Evolutionary conservation across 1,140 invertebrate genomes (phyloP), one percentile per base, ranked within the genome.

Genomic region (Drosophila lacteicornis): DNA sequence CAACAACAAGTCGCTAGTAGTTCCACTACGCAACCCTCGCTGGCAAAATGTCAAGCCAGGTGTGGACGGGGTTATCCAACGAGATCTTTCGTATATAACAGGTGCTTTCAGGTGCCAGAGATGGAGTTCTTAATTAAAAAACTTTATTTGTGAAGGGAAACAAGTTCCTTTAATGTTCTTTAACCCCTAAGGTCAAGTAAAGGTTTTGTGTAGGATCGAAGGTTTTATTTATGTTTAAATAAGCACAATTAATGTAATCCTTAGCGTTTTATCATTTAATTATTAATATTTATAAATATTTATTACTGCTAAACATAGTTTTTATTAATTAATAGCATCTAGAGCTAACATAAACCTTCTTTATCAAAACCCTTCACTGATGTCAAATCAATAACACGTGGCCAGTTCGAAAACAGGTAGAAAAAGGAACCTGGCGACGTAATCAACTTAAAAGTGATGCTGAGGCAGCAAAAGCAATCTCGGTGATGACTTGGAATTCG

Each of bases 1-100:
- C 63, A 68, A 45, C 53, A 68, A 55, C 57, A 60, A 68, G 69
- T 62, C 42, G 69, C 55, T 42, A n/a, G 62, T 65, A n/a, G 62
- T 65, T 62, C 40, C 71, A 81, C 22, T 38, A 75, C 70, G 65
- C 84, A 88, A 88, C 84, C 84, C 85, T 90, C 65, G 69, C 51
- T 66, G 83, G 80, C 78, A 81, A 79, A 82, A 85, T 90, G 81
- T 85, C 85, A 88, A 90, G 74, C 66, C 71, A 70, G 78, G 75
- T 79, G 67, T 36, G 58, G 70, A 65, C 27, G 49, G 57, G 63
- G 59, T 63, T 53, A 69, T 12, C 38, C 25, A 59, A 43, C 30
- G 58, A 49, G 74, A 79, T 71, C 76, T 56, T 59, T 19, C n/a
- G 7, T 13, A 22, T 13, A 30, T 46, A 57, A 13, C 82, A 82